Evolutionary conservation across 2,113 vertebrate genomes (phyloP), one percentile per base, ranked within the genome.

Genomic region (Coregonus clupeaformis): DNA sequence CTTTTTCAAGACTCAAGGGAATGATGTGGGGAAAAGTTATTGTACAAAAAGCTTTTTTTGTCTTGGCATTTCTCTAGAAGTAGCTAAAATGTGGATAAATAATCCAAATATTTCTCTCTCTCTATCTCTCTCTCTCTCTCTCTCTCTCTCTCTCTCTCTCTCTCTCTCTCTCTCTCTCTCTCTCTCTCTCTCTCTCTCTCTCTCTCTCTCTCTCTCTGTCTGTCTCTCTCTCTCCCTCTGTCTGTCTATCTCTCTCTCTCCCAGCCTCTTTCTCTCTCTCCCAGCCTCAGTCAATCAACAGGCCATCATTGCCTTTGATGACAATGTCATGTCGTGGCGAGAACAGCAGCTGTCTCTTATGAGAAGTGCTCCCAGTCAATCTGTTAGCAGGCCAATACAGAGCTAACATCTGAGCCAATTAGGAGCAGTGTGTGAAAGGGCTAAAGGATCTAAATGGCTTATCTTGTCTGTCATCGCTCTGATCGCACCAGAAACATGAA

Each of bases 291-390:
- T n/a, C n/a, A n/a, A n/a, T 92, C 93, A 92, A 80, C 84, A 82
- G 85, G 76, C 88, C 85, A 87, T 92, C 88, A 89, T 87, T 84
- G 88, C 78, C 78, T 90, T 83, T 91, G 91, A 92, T 88, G 91
- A 88, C 91, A 89, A 83, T 79, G 81, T 77, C 68, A 68, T 86
- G 87, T 87, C 83, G 69, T 30, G 71, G 87, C 73, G 80, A 85
- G 89, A 87, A 89, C 89, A 90, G 88, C 87, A 89, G 89, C 91
- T 92, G 89, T 91, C 89, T 90, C 82, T 85, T 79, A 83, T 77
- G 81, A 85, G 85, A 87, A 88, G 82, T 84, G 84, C 85, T 88
- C 83, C 84, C 79, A 88, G 86, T 91, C 88, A 91, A 89, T 91
- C 87, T 91, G 90, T 90, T 91, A 85, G 84, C 79, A 71, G 79